These are phyloP conservation scores for Rhamnusium bicolor DNA, from an alignment of 2,888 invertebrate species.

Conservation along the genomic window DNA sequence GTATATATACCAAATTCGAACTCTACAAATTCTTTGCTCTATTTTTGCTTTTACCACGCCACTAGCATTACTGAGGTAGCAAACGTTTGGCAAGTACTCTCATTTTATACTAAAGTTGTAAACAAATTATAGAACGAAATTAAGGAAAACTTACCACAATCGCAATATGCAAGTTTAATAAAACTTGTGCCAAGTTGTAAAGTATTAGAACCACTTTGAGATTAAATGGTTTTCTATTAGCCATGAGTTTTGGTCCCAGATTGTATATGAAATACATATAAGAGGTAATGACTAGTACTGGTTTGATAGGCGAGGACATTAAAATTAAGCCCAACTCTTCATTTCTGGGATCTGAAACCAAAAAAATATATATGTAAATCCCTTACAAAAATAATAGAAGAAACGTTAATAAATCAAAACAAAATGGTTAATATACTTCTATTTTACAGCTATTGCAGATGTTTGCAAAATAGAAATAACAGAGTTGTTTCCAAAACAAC, in stretches of 20 bases:
- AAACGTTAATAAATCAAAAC: too few species aligned
- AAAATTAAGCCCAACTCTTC: conserved; percentile 43
- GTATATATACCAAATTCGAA: too few species aligned
- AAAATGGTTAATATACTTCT: too few species aligned
- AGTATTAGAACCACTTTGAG: conserved; percentile 50
- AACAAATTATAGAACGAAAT: neutral
- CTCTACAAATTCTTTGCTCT: too few species aligned
- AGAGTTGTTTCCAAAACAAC: too few species aligned
- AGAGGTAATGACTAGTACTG: conserved; percentile 34
- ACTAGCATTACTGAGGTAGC: too few species aligned
- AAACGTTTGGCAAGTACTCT: too few species aligned
- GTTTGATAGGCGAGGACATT: conserved; percentile 52
- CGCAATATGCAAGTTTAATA: conserved; percentile 51
- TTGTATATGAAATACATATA: conserved; percentile 55
- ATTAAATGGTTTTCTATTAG: conserved; percentile 54
- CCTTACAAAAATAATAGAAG: too few species aligned
- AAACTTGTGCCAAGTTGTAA: conserved; percentile 55
- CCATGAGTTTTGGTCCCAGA: conserved; percentile 57
- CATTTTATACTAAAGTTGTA: too few species aligned
- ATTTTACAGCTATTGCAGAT: too few species aligned
- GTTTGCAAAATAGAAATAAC: too few species aligned
- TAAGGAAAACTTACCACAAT: conserved; percentile 45
- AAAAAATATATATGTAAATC: conserved; percentile 1
- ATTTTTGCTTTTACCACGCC: too few species aligned
- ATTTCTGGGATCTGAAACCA: conserved; percentile 55